Base-by-base conservation (phyloP, 2,888 invertebrate genomes). In the Cheiracanthium punctorium region DNA sequence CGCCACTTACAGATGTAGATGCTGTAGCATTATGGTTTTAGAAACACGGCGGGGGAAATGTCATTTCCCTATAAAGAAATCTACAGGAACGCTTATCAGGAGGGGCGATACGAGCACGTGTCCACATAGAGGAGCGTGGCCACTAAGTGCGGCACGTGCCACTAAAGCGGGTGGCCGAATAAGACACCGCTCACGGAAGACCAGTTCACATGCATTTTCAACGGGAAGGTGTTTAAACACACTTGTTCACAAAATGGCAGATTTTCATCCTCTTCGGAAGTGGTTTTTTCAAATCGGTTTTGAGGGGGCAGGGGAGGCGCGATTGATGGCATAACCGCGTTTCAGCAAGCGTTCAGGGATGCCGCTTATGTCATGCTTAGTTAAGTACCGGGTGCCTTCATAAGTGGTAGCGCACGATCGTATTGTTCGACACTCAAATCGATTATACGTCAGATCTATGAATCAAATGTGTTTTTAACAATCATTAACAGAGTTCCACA, bases 141-240 rank as follows among this genome's bases (percentile, higher is more conserved):
- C 43, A 14, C 29, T 82, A 82, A 82, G 77, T 82, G 77, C 77
- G 48, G 64, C 82, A 77, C 82, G 82, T 82, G 84, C 73, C 28
- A 24, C 43, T 48, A 48, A 65, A 64, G 33, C 43, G 67, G 32
- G 32, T 67, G 17, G 14, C n/a, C 17, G 30, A 32, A n/a, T 64
- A 14, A 32, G 1, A 67, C 41, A 37, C 24, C 41, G 71, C 41
- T 33, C 17, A 30, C 8, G 71, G 71, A 41, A 71, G 71, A 41
- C 20, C 20, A 20, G 37, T 20, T 32, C 33, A 14, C n/a, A 24
- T 28, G 43, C 7, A 10, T 28, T 41, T 52, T 20, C 28, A 41
- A 14, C 12, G 71, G 24, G 33, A 41, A 41, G 41, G 71, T 33
- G 71, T 71, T 71, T 71, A 71, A 28, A 30, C 41, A 71, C 41